Evolutionary conservation across 2,113 vertebrate genomes (phyloP), one percentile per base, ranked within the genome.

Genomic region (Hemibagrus wyckioides): DNA sequence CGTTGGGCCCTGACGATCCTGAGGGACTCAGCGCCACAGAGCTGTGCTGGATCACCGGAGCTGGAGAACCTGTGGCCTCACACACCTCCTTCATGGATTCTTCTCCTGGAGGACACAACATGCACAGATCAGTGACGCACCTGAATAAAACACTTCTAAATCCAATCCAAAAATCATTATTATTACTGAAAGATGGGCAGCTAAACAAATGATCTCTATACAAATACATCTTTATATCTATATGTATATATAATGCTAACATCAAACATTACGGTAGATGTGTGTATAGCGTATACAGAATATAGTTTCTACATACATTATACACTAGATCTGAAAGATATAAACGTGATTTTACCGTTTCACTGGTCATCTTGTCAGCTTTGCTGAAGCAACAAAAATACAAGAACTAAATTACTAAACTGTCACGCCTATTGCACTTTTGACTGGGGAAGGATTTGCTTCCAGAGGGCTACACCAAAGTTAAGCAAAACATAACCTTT

Each of bases 1-100:
- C 97, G 52, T 98, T 98, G 83, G 96, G 96, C 11, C 96, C 95
- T 3, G 88, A 87, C 1, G 73, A n/a, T 19, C 86, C 85, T 1
- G 95, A 96, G 41, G 93, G 95, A 89, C 92, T 95, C 63, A 63
- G 92, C 9, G 96, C 93, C 93, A 96, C 92, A 0, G 97, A 98
- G 93, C 97, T 96, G 95, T 97, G 98, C 93, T 99, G 98, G 94
- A 97, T 98, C 89, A 98, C 97, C 0, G 96, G 96, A 0, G 97
- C 97, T 0, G 98, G 98, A 30, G 97, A 99, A 80, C 97, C 97
- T 0, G 95, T 95, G 3, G 96, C 94, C 93, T 99, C 97, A 0
- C 96, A 96, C 91, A 93, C 94, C 91, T 98, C 97, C 95, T 97
- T 97, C 30, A 98, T 97, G 92, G 94, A 97, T 92, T 98, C 97